A percentile compares a stretch with the other conserved stretches of the same genome.
These are phyloP conservation scores for Drosophila buzzatii DNA, from an alignment of 2,888 invertebrate genomes.

Conservation along the genomic window DNA sequence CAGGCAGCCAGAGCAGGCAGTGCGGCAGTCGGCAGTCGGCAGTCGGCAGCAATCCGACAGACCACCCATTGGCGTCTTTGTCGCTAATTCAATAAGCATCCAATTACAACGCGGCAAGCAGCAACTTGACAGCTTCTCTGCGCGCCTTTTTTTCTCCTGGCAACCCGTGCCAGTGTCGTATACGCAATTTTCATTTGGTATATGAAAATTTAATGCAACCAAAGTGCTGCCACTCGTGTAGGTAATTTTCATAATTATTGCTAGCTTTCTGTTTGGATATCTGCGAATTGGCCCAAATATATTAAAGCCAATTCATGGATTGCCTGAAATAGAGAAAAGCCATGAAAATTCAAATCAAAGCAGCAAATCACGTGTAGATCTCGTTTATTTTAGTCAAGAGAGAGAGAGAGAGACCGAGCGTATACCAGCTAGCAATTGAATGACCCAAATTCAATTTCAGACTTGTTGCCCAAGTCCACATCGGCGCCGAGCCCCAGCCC, in stretches of 20 bases:
- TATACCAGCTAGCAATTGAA: constrained; percentile 41
- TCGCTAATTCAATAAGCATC: constrained; percentile 79
- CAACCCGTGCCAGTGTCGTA: constrained; percentile 34
- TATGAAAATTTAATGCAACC: constrained; percentile 68
- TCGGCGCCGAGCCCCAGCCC: constrained; percentile 12
- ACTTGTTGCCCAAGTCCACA: constrained; percentile 26
- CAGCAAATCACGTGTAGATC: constrained; percentile 31
- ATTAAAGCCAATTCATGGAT: constrained; percentile 9
- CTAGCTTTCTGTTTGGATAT: constrained; percentile 4
- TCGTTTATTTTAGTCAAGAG: constrained; percentile 42
- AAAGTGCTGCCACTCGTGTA: constrained; percentile 48
- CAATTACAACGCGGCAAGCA: constrained; percentile 72
- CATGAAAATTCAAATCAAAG: neutral
- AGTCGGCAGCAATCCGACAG: neutral
- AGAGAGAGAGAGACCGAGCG: neutral
- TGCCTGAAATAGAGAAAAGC: neutral
- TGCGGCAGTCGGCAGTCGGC: constrained; percentile 6
- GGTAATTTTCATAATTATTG: constrained; percentile 62
- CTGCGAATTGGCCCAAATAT: constrained; percentile 33
- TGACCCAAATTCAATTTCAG: constrained; percentile 78
- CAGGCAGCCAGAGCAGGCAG: constrained; percentile 42
- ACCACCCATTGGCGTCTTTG: constrained; percentile 45
- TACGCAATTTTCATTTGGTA: constrained; percentile 61
- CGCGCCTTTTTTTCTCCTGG: neutral
- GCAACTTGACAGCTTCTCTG: constrained; percentile 6